Conservation (phyloP, 2,113 vertebrate genomes). For the Pristiophorus japonicus region DNA sequence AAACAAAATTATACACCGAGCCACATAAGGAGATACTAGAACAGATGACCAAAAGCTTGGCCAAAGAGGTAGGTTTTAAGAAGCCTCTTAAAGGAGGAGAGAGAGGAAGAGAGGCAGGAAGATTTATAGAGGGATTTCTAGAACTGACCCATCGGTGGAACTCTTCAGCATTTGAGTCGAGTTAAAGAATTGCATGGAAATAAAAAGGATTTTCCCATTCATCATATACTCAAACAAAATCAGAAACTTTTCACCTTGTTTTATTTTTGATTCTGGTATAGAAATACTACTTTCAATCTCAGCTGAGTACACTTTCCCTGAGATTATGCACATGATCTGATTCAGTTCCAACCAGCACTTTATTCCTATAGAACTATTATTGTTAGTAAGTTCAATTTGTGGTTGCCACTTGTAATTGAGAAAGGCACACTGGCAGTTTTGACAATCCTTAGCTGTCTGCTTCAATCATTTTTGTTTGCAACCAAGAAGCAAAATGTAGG, state of each 20-base stretch:
- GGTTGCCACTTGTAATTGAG: constrained; percentile 10
- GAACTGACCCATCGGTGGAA: neutral
- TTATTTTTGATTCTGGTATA: neutral
- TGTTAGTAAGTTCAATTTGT: neutral
- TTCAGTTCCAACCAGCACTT: neutral
- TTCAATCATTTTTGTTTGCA: too few species aligned
- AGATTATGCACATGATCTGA: neutral
- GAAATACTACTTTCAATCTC: neutral
- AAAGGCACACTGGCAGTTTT: neutral
- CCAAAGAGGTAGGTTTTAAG: neutral
- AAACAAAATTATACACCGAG: neutral
- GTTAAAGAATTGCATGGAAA: neutral
- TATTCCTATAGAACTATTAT: neutral
- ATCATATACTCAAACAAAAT: neutral
- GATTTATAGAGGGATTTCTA: neutral
- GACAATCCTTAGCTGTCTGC: neutral
- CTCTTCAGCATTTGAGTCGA: neutral
- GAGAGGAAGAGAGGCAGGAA: neutral
- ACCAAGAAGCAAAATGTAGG: too few species aligned
- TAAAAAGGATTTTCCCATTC: neutral
- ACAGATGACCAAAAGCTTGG: neutral
- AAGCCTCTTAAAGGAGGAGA: neutral
- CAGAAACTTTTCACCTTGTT: neutral
- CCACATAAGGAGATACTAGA: neutral
- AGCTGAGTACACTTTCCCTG: neutral